Evolutionary conservation across 1,140 invertebrate species (phyloP).

Genomic region (Drosophila athabasca): DNA sequence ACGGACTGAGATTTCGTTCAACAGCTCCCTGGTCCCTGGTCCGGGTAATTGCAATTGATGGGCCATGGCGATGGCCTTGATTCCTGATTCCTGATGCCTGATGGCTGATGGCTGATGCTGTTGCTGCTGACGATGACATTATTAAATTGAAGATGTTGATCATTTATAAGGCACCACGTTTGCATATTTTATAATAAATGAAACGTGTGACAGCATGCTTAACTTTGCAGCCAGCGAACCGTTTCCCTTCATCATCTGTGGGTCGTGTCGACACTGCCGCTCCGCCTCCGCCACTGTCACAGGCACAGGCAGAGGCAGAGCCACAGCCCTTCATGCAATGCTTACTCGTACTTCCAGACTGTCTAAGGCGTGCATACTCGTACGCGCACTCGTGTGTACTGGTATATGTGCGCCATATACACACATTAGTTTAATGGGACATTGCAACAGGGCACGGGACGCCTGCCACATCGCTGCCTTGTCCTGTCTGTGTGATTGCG

Average conservation of each 20-base stretch:
- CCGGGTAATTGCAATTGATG: conserved; percentile 51
- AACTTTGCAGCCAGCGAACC: conserved; percentile 52
- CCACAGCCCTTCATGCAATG: conserved; percentile 15
- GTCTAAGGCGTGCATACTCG: conserved; percentile 12
- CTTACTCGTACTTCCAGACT: conserved; percentile 13
- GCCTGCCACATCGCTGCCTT: conserved; percentile 4
- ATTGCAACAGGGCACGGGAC: conserved; percentile 45
- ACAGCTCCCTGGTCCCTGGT: conserved; percentile 13
- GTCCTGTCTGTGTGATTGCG: conserved; percentile 9
- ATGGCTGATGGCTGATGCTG: conserved; percentile 8
- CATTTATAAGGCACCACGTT: conserved; percentile 58
- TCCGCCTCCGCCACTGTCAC: neutral
- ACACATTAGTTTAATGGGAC: conserved; percentile 72
- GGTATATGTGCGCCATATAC: conserved; percentile 6
- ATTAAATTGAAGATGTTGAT: conserved; percentile 75
- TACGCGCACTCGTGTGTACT: conserved; percentile 5
- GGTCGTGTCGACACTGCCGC: neutral
- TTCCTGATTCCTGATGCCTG: conserved; percentile 42
- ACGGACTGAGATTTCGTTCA: conserved; percentile 35
- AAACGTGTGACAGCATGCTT: conserved; percentile 80
- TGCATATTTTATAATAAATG: conserved; percentile 81
- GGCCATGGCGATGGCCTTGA: conserved; percentile 21
- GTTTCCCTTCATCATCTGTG: conserved; percentile 3
- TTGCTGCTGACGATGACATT: conserved; percentile 59
- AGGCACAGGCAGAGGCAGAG: neutral